Evolutionary conservation across 2,888 invertebrate species (phyloP).

Genomic region (Adela reaumurella): DNA sequence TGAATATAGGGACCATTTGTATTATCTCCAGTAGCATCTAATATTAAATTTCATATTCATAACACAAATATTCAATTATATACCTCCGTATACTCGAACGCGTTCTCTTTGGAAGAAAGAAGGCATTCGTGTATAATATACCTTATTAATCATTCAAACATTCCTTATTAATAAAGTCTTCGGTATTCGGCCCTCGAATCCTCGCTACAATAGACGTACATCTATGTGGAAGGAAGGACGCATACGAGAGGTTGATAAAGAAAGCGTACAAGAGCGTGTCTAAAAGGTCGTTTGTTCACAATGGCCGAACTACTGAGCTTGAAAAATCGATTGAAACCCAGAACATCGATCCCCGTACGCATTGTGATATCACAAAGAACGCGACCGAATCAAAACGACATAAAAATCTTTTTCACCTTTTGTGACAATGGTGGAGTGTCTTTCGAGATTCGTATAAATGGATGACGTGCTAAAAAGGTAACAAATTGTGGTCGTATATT

Average conservation of each 20-base stretch:
- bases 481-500: constrained; percentile 27
- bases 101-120: neutral
- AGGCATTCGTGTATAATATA: neutral
- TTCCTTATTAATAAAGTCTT: neutral
- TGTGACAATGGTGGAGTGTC: constrained; percentile 32
- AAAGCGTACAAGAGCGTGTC: constrained; percentile 21
- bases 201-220: neutral
- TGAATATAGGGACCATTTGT: neutral
- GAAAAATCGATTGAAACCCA: constrained; percentile 51
- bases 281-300: constrained; percentile 38
- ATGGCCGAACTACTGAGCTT: constrained; percentile 47
- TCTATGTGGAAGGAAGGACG: neutral
- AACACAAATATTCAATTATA: neutral
- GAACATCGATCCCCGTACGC: constrained; percentile 33
- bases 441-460: constrained; percentile 30
- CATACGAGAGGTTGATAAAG: neutral
- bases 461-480: constrained; percentile 54
- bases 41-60: neutral
- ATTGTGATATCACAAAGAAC: constrained; percentile 13
- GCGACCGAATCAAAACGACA: constrained; percentile 54
- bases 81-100: neutral
- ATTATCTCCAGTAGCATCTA: neutral
- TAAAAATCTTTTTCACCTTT: constrained; percentile 34
- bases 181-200: neutral
- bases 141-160: neutral